Evolutionary conservation across 2,888 invertebrate species (phyloP).

Genomic region (Apeira syringaria): DNA sequence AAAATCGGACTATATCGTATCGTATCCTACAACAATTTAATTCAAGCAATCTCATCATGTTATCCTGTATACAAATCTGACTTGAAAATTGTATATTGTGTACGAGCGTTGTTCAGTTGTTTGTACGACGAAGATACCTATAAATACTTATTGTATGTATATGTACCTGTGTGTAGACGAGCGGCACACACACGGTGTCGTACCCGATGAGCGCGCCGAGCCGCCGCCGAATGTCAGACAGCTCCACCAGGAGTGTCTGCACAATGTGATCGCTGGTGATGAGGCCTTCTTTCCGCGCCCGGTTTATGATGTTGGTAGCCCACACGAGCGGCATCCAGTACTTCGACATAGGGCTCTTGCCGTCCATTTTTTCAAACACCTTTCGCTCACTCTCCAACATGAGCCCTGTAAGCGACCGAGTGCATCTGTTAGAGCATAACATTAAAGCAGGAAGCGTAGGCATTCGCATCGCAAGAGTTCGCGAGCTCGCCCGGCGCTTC

Average conservation of each 20-base stretch:
- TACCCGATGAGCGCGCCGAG: constrained; percentile 94
- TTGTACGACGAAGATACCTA: neutral
- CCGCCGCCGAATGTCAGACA: constrained; percentile 93
- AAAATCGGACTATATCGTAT: too few relatives aligned
- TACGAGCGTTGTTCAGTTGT: neutral
- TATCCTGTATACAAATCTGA: too few relatives aligned
- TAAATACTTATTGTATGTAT: neutral
- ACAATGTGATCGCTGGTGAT: constrained; percentile 96
- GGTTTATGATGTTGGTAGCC: constrained; percentile 96
- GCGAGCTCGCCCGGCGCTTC: too few relatives aligned
- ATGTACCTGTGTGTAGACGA: constrained; percentile 95
- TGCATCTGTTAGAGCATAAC: neutral
- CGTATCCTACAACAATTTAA: too few relatives aligned
- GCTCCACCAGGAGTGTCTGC: constrained; percentile 93
- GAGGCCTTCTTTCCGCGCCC: constrained; percentile 92
- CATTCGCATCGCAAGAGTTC: too few relatives aligned
- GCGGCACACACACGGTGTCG: constrained; percentile 95
- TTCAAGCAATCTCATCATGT: too few relatives aligned
- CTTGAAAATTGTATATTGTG: neutral
- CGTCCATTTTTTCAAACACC: constrained; percentile 95
- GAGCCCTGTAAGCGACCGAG: constrained; percentile 83
- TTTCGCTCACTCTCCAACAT: constrained; percentile 96
- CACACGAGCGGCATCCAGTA: constrained; percentile 97
- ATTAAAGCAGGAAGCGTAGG: too few relatives aligned
- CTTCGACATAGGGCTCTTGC: constrained; percentile 93